Evolutionary conservation across 1,140 invertebrate species (phyloP).

Genomic region (Sipha flava): DNA sequence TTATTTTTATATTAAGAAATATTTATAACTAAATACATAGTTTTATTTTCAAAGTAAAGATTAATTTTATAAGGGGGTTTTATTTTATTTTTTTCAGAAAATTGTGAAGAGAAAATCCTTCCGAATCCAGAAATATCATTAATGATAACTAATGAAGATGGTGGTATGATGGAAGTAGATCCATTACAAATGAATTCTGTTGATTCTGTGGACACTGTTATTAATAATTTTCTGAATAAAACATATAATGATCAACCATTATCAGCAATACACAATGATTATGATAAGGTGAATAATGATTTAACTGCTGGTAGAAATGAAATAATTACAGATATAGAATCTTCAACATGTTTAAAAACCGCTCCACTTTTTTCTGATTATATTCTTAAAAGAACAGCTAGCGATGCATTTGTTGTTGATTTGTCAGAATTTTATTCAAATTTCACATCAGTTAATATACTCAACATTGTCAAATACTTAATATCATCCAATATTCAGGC

Average conservation of each 20-base stretch:
- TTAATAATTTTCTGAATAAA: not conserved
- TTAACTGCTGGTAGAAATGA: not conserved
- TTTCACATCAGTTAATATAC: constrained; percentile 57
- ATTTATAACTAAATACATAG: too few species aligned
- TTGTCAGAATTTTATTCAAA: constrained; percentile 71
- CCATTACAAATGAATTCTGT: not conserved
- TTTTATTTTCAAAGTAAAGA: too few species aligned
- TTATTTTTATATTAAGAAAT: too few species aligned
- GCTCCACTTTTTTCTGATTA: constrained; percentile 16
- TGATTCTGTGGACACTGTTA: not conserved
- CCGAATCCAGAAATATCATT: constrained; percentile 16
- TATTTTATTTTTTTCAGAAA: not conserved
- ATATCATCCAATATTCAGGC: constrained; percentile 43
- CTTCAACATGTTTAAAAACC: constrained; percentile 8
- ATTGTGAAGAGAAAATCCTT: not conserved
- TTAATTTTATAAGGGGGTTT: too few species aligned
- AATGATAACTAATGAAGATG: constrained; percentile 12
- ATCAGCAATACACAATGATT: not conserved
- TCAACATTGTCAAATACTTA: constrained; percentile 65
- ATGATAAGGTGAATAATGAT: not conserved
- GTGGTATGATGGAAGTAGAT: constrained; percentile 23
- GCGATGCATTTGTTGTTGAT: constrained; percentile 54
- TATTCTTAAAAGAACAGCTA: constrained; percentile 44
- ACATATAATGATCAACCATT: not conserved
- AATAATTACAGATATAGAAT: not conserved